Evolutionary conservation across 23 tunicate genomes (phyloP).

Genomic region (Corella eumyota): DNA sequence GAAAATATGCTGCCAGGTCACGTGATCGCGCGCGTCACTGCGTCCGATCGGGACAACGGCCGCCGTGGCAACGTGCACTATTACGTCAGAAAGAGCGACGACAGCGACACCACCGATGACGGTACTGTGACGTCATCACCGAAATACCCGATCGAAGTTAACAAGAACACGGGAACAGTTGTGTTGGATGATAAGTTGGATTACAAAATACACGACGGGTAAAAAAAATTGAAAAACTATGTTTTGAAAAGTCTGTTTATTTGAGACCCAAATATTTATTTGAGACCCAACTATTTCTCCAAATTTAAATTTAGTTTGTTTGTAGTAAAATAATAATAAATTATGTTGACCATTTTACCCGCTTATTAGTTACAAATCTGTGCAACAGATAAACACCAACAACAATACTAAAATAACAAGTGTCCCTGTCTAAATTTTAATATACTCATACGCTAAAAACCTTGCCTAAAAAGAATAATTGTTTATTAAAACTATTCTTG

Average conservation of each 20-base stretch:
- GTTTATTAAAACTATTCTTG: not conserved
- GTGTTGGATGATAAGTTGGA: conserved; percentile 36
- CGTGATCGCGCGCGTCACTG: conserved; percentile 23
- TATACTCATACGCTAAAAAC: too few species aligned
- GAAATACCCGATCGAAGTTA: conserved; percentile 28
- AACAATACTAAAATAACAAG: too few species aligned
- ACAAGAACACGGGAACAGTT: conserved; percentile 44
- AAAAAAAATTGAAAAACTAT: conserved; percentile 4
- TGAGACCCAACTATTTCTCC: not conserved
- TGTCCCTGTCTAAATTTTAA: too few species aligned
- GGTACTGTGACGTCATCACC: not conserved
- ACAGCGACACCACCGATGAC: not conserved
- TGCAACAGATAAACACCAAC: too few species aligned
- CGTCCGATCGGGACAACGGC: conserved; percentile 33
- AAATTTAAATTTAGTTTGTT: not conserved
- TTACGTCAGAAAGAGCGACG: not conserved
- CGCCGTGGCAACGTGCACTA: conserved; percentile 20
- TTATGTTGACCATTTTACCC: not conserved
- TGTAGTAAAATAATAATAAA: not conserved
- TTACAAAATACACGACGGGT: conserved; percentile 60
- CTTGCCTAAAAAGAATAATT: too few species aligned
- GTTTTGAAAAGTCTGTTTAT: not conserved
- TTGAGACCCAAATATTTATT: not conserved
- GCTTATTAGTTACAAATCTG: too few species aligned
- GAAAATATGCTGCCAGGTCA: conserved; percentile 24